phyloP scores from a whole-genome alignment of 2,888 invertebrate species.

The Meiosimyza platycephala region DNA sequence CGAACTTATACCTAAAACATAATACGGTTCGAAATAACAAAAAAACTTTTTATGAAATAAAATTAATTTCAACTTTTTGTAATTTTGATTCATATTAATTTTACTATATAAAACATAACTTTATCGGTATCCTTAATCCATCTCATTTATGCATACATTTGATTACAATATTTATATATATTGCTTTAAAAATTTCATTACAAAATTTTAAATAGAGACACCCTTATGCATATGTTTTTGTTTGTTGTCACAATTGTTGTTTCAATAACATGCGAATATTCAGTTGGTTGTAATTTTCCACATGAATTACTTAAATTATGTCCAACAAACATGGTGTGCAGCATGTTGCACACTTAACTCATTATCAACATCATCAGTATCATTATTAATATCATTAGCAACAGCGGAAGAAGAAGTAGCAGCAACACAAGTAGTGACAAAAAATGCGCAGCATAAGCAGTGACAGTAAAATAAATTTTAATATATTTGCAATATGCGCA shows the following conservation, averaged over 20 bases:
- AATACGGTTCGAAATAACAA: no score
- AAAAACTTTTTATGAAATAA: no score
- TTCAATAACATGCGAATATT: background rate
- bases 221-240: background rate
- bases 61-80: no score
- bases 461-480: constrained; percentile 7
- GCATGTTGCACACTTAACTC: constrained; percentile 21
- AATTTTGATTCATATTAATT: no score
- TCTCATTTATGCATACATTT: no score
- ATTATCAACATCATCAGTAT: background rate
- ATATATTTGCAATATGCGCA: background rate
- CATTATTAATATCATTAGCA: background rate
- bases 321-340: constrained; percentile 12
- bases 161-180: no score
- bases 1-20: no score
- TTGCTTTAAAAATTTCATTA: no score
- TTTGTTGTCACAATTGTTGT: background rate
- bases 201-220: background rate
- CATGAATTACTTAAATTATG: constrained; percentile 26
- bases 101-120: no score
- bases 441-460: background rate
- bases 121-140: no score
- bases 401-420: background rate
- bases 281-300: constrained; percentile 23
- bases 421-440: background rate